phyloP scores from a whole-genome alignment of 2,888 invertebrate species.

The Esperia sulphurella region DNA sequence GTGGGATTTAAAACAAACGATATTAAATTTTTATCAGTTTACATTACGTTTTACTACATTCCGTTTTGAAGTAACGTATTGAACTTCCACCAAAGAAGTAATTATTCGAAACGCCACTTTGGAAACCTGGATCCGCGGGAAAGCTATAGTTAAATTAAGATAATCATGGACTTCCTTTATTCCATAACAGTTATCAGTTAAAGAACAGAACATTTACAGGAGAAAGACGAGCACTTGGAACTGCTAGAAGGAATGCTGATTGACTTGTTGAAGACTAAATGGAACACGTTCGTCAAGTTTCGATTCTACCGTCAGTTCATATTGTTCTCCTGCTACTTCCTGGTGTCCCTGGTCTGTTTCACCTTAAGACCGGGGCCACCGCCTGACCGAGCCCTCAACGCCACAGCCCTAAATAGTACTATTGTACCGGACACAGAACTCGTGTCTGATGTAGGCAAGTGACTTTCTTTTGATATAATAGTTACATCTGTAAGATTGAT shows the following conservation, averaged over 20 bases:
- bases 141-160: too few species aligned
- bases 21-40: too few species aligned
- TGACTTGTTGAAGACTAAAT: slow-evolving; percentile 96
- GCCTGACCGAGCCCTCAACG: slow-evolving; percentile 70
- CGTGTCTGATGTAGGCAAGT: slow-evolving; percentile 43
- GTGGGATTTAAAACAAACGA: too few species aligned
- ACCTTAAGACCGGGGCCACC: slow-evolving; percentile 94
- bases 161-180: too few species aligned
- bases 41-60: too few species aligned
- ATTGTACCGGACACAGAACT: slow-evolving; percentile 48
- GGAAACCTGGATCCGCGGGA: too few species aligned
- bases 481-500: too few species aligned
- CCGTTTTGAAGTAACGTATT: too few species aligned
- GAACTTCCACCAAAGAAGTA: too few species aligned
- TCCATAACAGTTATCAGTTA: too few species aligned
- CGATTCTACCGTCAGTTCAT: slow-evolving; percentile 96
- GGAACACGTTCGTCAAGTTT: slow-evolving; percentile 97
- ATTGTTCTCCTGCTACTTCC: slow-evolving; percentile 93
- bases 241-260: slow-evolving; percentile 96
- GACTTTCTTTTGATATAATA: too few species aligned
- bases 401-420: slow-evolving; percentile 56
- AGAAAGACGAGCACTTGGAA: slow-evolving; percentile 95
- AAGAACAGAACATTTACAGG: slow-evolving; percentile 83
- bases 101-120: too few species aligned
- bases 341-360: slow-evolving; percentile 92